phyloP scores from a whole-genome alignment of 2,888 invertebrate genomes.

The Apocheima hispidaria region DNA sequence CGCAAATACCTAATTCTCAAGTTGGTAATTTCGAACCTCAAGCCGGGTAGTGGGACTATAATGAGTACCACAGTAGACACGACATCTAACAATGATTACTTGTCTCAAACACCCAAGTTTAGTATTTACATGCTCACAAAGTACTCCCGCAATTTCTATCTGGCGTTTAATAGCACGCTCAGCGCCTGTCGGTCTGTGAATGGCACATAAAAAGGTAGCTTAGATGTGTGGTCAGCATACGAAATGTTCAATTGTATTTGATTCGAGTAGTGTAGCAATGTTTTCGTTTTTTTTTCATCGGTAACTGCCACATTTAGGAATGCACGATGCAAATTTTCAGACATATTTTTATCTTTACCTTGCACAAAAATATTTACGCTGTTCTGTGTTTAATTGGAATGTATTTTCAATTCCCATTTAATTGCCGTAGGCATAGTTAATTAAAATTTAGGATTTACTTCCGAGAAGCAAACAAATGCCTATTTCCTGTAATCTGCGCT shows the following conservation, averaged over 20 bases:
- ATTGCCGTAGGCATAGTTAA: no score
- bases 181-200: constrained; percentile 27
- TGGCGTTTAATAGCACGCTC: constrained; percentile 15
- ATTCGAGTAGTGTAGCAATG: constrained; percentile 4
- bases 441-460: no score
- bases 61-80: background rate
- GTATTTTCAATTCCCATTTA: no score
- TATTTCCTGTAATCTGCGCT: no score
- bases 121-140: constrained; percentile 9
- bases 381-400: no score
- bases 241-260: constrained; percentile 30
- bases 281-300: background rate
- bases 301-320: no score
- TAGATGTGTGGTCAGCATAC: constrained; percentile 52
- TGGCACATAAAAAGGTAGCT: constrained; percentile 33
- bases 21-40: no score
- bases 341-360: no score
- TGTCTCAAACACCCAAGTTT: background rate
- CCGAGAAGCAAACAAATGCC: no score
- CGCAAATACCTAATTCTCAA: no score
- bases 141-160: constrained; percentile 8
- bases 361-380: no score
- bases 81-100: background rate
- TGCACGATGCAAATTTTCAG: no score
- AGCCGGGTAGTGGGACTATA: background rate